phyloP scores from a whole-genome alignment of 2,113 vertebrate species.

The Catharus fuscescens region DNA sequence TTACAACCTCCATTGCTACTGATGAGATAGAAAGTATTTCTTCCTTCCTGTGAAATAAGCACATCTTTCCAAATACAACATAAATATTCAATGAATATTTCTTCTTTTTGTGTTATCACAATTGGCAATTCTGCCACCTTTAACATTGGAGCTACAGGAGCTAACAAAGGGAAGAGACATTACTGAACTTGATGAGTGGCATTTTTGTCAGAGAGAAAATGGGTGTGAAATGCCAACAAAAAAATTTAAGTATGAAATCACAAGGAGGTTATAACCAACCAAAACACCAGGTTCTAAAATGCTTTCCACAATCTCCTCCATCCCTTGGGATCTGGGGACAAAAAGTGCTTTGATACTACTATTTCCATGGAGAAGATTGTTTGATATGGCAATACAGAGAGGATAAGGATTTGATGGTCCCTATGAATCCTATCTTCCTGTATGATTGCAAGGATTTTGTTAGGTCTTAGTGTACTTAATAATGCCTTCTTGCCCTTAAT shows the following conservation, averaged over 20 bases:
- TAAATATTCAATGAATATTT: neutral
- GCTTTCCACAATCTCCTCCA: neutral
- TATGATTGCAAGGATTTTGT: neutral
- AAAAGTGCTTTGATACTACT: neutral
- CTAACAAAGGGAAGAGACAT: neutral
- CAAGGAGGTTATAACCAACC: neutral
- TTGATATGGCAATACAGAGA: neutral
- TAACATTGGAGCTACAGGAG: neutral
- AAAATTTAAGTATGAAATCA: neutral
- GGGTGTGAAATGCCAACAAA: neutral
- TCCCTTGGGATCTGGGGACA: neutral
- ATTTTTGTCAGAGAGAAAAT: neutral
- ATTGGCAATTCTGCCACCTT: neutral
- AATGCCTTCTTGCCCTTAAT: constrained; percentile 44
- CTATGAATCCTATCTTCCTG: neutral
- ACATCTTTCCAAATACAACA: neutral
- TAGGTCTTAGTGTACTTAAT: neutral
- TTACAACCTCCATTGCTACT: neutral
- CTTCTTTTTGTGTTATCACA: neutral
- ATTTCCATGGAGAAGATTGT: neutral
- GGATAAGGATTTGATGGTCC: neutral
- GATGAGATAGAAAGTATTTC: neutral
- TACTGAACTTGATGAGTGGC: neutral
- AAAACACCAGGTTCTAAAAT: neutral
- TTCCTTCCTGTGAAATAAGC: neutral